Evolutionary conservation across 2,797 vertebrate species (phyloP).

Genomic region (Sebastiscus albofasciatus): DNA sequence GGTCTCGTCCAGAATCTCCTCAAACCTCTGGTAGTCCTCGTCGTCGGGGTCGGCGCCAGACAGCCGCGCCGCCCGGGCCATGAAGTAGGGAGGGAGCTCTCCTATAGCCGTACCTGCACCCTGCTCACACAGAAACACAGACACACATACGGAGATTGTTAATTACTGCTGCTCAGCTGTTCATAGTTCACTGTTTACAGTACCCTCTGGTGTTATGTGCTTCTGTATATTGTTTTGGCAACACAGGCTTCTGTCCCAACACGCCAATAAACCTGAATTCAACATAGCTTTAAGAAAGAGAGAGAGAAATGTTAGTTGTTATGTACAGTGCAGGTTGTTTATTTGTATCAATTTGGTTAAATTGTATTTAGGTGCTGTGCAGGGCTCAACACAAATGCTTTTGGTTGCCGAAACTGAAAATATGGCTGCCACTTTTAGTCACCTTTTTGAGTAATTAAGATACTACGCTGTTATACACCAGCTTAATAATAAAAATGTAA

Average conservation of each 20-base stretch:
- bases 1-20: constrained; percentile 92
- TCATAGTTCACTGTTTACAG: background rate
- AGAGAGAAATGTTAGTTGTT: background rate
- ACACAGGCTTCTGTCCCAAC: background rate
- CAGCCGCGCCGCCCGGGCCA: constrained; percentile 92
- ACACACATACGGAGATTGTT: constrained; percentile 4
- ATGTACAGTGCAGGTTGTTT: background rate
- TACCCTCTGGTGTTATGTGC: background rate
- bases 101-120: constrained; percentile 91
- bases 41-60: constrained; percentile 91
- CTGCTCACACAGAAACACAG: constrained; percentile 65
- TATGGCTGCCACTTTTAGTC: too few species aligned
- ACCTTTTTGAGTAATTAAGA: too few species aligned
- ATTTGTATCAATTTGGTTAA: background rate
- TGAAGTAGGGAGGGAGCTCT: constrained; percentile 94
- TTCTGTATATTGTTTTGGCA: constrained; percentile 4
- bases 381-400: background rate
- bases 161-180: constrained; percentile 5
- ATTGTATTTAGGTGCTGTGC: background rate
- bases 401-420: too few species aligned
- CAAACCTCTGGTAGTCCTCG: constrained; percentile 85
- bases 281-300: constrained; percentile 1
- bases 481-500: too few species aligned
- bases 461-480: too few species aligned
- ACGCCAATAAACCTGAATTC: background rate